Conservation (phyloP, 2,113 vertebrate genomes). For the Bubo blakistoni region DNA sequence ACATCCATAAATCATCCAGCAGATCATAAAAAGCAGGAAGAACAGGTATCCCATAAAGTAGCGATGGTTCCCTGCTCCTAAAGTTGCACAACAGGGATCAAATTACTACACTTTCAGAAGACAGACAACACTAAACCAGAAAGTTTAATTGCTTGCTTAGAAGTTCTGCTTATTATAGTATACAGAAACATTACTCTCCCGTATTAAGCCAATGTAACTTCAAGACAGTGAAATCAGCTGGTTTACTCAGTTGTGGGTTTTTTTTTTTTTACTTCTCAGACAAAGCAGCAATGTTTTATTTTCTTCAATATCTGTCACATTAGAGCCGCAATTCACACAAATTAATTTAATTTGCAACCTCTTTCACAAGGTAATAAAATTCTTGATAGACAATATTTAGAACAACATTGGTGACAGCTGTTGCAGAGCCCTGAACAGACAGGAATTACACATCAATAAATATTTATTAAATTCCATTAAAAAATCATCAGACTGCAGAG, state of each 20-base stretch:
- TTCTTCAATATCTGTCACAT: not conserved
- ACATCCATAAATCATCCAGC: constrained; percentile 99
- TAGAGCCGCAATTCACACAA: not conserved
- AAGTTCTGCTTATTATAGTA: not conserved
- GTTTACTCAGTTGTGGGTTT: not conserved
- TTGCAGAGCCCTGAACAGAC: not conserved
- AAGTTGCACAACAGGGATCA: constrained; percentile 35
- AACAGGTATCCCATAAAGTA: constrained; percentile 99
- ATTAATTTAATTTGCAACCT: not conserved
- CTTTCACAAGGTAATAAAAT: not conserved
- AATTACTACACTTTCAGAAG: constrained; percentile 2
- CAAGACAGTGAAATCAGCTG: not conserved
- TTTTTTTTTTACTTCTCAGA: not conserved
- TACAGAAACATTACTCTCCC: not conserved
- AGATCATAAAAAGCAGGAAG: constrained; percentile 99
- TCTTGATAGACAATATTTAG: not conserved
- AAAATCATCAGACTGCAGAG: not conserved
- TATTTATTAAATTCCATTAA: not conserved
- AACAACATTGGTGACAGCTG: not conserved
- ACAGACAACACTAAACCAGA: not conserved
- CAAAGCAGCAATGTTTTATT: not conserved
- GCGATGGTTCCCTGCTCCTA: constrained; percentile 97
- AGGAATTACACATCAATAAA: not conserved
- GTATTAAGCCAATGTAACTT: not conserved
- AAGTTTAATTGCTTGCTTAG: not conserved